Evolutionary conservation across 2,797 vertebrate species (phyloP).

Genomic region (Sebastolobus alascanus): DNA sequence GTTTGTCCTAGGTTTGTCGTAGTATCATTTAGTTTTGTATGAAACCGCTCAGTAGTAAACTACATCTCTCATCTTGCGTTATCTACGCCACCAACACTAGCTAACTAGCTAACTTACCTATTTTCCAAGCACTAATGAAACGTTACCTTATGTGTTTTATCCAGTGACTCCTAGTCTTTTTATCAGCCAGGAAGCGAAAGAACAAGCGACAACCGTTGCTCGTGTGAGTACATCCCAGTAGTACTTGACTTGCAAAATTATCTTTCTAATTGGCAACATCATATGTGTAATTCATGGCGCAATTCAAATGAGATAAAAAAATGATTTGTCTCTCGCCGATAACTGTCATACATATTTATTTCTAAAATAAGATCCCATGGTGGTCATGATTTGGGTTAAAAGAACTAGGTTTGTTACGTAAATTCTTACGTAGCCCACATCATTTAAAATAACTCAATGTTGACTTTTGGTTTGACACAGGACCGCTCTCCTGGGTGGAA

Average conservation of each 20-base stretch:
- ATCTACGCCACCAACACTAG: no score
- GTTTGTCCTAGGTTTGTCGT: not conserved
- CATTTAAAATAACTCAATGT: not conserved
- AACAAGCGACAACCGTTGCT: not conserved
- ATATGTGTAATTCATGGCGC: not conserved
- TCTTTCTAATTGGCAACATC: not conserved
- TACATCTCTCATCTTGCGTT: not conserved
- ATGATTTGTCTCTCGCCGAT: not conserved
- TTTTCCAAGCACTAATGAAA: no score
- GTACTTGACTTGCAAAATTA: not conserved
- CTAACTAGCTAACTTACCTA: no score
- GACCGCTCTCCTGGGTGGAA: not conserved
- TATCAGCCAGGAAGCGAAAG: not conserved
- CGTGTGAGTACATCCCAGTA: not conserved
- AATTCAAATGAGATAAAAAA: not conserved
- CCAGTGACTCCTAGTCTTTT: not conserved
- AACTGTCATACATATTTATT: no score
- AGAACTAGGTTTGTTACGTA: not conserved
- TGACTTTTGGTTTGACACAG: not conserved
- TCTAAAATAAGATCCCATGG: no score
- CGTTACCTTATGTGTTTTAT: no score
- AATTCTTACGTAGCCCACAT: not conserved
- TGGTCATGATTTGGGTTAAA: no score
- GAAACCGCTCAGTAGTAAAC: not conserved
- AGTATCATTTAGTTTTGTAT: not conserved